Conservation (phyloP, 2,888 invertebrate species). For the Anaspis maculata region DNA sequence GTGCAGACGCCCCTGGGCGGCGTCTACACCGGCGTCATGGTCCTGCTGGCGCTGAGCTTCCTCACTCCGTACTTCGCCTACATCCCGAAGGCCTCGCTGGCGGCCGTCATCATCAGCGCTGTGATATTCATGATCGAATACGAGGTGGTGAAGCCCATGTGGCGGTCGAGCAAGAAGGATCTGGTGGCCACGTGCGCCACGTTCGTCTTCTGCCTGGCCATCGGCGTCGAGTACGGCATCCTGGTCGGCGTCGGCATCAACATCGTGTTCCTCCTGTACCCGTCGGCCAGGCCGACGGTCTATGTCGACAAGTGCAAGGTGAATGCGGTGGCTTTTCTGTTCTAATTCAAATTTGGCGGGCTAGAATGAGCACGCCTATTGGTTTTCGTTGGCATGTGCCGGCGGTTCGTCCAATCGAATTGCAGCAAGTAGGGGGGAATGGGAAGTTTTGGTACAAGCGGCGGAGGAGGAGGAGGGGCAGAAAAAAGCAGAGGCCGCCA, state of each 20-base stretch:
- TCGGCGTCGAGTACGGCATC: constrained; percentile 84
- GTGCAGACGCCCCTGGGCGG: constrained; percentile 85
- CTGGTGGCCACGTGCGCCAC: constrained; percentile 75
- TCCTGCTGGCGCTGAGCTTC: constrained; percentile 73
- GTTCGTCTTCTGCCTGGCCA: constrained; percentile 68
- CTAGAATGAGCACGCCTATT: too few relatives aligned
- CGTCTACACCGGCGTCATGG: constrained; percentile 71
- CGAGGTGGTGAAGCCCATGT: constrained; percentile 78
- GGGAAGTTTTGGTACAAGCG: too few relatives aligned
- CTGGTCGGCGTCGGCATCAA: constrained; percentile 73
- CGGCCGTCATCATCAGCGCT: constrained; percentile 90
- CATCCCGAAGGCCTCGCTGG: constrained; percentile 82
- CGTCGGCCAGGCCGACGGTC: constrained; percentile 71
- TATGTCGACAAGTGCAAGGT: constrained; percentile 62
- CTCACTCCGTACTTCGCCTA: constrained; percentile 84
- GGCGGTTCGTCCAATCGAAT: too few relatives aligned
- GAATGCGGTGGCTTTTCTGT: too few relatives aligned
- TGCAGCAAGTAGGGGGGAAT: too few relatives aligned
- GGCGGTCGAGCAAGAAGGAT: constrained; percentile 74
- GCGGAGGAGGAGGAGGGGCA: too few relatives aligned
- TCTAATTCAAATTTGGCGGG: too few relatives aligned
- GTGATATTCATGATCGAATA: constrained; percentile 94
- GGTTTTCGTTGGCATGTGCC: too few relatives aligned
- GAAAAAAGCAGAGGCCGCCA: too few relatives aligned
- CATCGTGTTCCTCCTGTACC: constrained; percentile 67